These are phyloP conservation scores for Pantherophis guttatus DNA, from an alignment of 2,113 vertebrate genomes.

Conservation along the genomic window DNA sequence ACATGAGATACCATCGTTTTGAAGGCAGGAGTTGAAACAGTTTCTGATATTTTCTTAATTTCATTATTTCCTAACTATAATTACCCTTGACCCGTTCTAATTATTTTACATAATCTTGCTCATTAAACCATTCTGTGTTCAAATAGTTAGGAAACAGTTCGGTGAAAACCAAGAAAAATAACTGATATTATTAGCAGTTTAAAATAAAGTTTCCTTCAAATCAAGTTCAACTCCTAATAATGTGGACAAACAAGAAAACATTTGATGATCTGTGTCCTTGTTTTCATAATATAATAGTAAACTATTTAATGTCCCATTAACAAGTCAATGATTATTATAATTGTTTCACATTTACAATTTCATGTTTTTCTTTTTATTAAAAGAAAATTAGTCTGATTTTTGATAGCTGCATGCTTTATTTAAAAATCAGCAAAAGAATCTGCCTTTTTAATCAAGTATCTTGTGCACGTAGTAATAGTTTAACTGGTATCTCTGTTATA, in stretches of 20 bases:
- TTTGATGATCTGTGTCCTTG: neutral
- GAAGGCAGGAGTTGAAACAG: too few species aligned
- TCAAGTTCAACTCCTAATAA: neutral
- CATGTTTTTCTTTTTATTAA: neutral
- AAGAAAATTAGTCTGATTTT: neutral
- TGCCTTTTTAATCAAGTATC: neutral
- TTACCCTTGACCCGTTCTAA: neutral
- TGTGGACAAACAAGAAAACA: neutral
- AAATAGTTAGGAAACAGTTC: neutral
- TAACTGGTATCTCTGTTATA: neutral
- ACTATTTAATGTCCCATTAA: constrained; percentile 12
- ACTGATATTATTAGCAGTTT: neutral
- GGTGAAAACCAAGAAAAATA: neutral
- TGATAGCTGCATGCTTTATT: neutral
- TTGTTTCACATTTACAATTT: neutral
- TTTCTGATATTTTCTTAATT: neutral
- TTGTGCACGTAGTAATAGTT: neutral
- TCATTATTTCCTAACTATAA: too few species aligned
- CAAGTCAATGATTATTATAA: neutral
- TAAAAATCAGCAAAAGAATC: neutral
- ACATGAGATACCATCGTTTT: too few species aligned
- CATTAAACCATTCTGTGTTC: neutral
- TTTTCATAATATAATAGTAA: constrained; percentile 18
- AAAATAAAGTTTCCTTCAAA: neutral
- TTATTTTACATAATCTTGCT: neutral